These are phyloP conservation scores for Acromyrmex heyeri DNA, from an alignment of 1,140 invertebrate species.

Conservation along the genomic window DNA sequence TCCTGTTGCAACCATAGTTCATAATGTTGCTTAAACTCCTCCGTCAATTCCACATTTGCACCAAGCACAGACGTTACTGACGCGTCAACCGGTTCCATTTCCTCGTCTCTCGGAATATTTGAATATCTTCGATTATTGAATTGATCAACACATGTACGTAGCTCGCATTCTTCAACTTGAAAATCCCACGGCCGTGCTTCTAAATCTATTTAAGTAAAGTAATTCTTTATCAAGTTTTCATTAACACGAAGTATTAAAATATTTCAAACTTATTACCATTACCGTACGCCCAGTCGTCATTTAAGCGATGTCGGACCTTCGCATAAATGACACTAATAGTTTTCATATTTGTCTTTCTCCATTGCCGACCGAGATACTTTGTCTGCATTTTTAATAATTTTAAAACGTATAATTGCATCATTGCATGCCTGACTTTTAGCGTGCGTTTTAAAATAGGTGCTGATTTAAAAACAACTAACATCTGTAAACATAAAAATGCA, in stretches of 20 bases:
- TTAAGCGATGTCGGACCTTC: constrained; percentile 97
- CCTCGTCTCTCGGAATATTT: constrained; percentile 87
- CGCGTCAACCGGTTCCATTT: constrained; percentile 95
- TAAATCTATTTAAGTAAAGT: constrained; percentile 89
- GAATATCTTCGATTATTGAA: constrained; percentile 97
- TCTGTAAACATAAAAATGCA: constrained; percentile 86
- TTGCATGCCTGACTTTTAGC: constrained; percentile 97
- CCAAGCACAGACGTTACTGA: constrained; percentile 95
- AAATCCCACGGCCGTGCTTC: constrained; percentile 99
- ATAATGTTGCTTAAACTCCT: constrained; percentile 99
- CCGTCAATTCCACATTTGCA: constrained; percentile 93
- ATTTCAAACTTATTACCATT: constrained; percentile 90
- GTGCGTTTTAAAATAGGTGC: constrained; percentile 99
- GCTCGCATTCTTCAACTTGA: constrained; percentile 98
- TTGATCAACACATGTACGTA: constrained; percentile 96
- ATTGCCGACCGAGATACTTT: constrained; percentile 99
- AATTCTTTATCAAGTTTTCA: background rate
- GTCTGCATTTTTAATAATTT: constrained; percentile 99
- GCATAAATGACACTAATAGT: constrained; percentile 99
- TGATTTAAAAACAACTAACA: constrained; percentile 99
- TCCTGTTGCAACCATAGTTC: constrained; percentile 98
- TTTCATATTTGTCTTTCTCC: constrained; percentile 99
- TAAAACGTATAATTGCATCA: constrained; percentile 99
- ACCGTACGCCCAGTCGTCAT: constrained; percentile 99
- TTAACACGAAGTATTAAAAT: background rate